Evolutionary conservation across 1,140 invertebrate species (phyloP).

Genomic region (Bombus cullumanus): DNA sequence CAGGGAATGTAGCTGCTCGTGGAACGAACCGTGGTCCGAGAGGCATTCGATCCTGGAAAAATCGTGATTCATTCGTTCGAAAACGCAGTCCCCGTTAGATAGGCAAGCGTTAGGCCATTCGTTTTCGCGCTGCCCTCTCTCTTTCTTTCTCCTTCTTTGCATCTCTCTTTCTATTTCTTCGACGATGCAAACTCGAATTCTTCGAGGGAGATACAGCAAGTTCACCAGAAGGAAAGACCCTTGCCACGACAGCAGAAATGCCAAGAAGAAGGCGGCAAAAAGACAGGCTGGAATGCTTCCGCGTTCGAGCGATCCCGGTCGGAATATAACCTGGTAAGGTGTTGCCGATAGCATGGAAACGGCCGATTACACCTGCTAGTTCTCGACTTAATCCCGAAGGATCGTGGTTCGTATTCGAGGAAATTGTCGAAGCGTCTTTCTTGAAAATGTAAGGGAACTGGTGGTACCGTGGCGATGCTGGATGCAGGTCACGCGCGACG

Average conservation of each 20-base stretch:
- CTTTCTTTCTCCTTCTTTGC: not conserved
- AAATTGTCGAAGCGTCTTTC: slow-evolving; percentile 46
- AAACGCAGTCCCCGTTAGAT: slow-evolving; percentile 46
- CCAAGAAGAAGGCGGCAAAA: slow-evolving; percentile 48
- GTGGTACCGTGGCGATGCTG: not conserved
- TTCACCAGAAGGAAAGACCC: not conserved
- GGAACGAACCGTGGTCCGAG: not conserved
- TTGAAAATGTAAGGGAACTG: slow-evolving; percentile 6
- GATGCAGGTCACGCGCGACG: slow-evolving; percentile 63
- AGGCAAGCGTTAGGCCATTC: slow-evolving; percentile 32
- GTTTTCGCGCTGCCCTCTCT: slow-evolving; percentile 15
- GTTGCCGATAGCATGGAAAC: slow-evolving; percentile 49
- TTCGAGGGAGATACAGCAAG: slow-evolving; percentile 15
- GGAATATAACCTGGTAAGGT: slow-evolving; percentile 44
- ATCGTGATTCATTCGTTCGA: slow-evolving; percentile 52
- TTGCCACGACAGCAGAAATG: slow-evolving; percentile 52
- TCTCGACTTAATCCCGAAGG: slow-evolving; percentile 47
- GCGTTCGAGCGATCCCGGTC: slow-evolving; percentile 40
- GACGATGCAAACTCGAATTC: slow-evolving; percentile 29
- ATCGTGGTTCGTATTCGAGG: slow-evolving; percentile 56
- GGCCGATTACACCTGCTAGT: slow-evolving; percentile 51
- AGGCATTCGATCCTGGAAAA: slow-evolving; percentile 34
- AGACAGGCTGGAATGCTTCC: slow-evolving; percentile 41
- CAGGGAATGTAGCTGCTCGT: slow-evolving; percentile 31
- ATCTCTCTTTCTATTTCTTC: not conserved